phyloP scores from a whole-genome alignment of 2,888 invertebrate species.

The Clitarchus hookeri region DNA sequence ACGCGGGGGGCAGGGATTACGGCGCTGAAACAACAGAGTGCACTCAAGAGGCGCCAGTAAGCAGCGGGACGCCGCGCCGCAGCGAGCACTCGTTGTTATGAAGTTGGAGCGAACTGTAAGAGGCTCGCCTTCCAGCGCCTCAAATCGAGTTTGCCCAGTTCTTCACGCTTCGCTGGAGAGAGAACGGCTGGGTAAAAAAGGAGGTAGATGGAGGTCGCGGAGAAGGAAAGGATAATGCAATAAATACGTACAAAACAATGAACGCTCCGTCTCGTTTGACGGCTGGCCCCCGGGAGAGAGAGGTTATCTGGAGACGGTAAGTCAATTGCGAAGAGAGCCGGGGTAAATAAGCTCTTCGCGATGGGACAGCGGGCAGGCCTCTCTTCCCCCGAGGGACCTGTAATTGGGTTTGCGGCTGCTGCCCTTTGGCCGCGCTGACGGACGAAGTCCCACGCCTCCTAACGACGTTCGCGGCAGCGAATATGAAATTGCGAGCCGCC shows the following conservation, averaged over 20 bases:
- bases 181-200: neutral
- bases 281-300: neutral
- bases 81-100: neutral
- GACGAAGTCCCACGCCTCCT: neutral
- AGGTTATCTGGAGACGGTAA: conserved; percentile 9
- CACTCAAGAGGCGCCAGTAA: neutral
- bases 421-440: neutral
- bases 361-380: neutral
- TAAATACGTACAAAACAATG: conserved; percentile 1
- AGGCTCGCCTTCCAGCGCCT: neutral
- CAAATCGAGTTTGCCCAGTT: neutral
- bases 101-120: conserved; percentile 7
- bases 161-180: neutral
- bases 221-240: conserved; percentile 3
- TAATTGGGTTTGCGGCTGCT: neutral
- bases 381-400: neutral
- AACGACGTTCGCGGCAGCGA: conserved; percentile 3
- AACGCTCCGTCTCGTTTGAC: neutral
- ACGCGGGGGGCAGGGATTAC: neutral
- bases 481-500: neutral
- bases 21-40: neutral
- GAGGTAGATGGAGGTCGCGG: neutral
- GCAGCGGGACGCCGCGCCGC: too few species aligned
- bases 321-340: neutral
- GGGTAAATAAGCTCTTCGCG: neutral